Base-by-base conservation (phyloP, 2,113 vertebrate species). In the Macquaria ambigua region DNA sequence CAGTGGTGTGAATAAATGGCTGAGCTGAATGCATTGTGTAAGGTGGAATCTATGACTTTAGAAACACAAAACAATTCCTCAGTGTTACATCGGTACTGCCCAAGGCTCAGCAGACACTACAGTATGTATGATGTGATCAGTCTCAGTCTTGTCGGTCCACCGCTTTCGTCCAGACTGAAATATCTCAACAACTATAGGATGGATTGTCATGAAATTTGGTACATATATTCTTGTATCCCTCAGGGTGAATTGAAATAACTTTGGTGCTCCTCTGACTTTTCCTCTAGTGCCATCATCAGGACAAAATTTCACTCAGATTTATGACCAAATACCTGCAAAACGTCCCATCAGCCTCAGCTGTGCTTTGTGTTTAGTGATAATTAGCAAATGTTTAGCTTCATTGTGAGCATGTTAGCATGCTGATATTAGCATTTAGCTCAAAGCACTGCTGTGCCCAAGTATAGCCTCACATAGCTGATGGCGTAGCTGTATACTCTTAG, bases 21-120 rank as follows among this genome's bases (percentile, higher is more conserved):
- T 84, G 43, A 0, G 84, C 66, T 43, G 55, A 77, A 88, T 82
- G 75, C 39, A 74, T 77, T 81, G 37, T 73, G 76, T 46, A 34
- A 55, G 58, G 74, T 16, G 52, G 79, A 63, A 76, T 56, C 39
- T 8, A 73, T 50, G 61, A 50, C 66, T 39, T 39, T 9, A 68
- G 67, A 56, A 73, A 68, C 18, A 25, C 21, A 61, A 67, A 85
- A 55, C 61, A 73, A 23, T 16, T 20, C 48, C 67, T 74, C 50
- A 28, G 63, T 20, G 41, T 43, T 68, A 16, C 46, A 37, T 56
- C 14, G 46, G n/a, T 23, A 9, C n/a, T 3, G 53, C 50, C n/a
- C 25, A 4, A 16, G 61, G 41, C 39, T 69, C 64, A n/a, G 85
- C 58, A 72, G 53, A 59, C 59, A 23, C 41, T 12, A 2, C 34